Evolutionary conservation across 2,888 invertebrate genomes (phyloP), one percentile per base, ranked within the genome.

Genomic region (Polyommatus iphigenia): DNA sequence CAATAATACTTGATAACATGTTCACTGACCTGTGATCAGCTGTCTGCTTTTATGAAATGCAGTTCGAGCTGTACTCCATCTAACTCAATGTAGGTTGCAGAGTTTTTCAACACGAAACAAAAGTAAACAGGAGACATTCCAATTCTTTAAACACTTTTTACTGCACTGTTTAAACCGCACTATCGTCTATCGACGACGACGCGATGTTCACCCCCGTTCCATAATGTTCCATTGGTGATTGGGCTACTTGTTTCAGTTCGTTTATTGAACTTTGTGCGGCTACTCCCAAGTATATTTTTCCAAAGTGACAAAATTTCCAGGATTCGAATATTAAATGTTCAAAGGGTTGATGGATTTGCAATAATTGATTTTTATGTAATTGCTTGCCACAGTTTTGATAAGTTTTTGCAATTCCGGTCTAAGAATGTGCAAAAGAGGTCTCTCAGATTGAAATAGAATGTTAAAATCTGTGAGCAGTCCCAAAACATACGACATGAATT

Each of bases 401-500:
- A 67, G 67, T 67, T 67, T 67, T 67, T 67, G 24, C 29, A n/a
- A 24, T 67, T 67, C 67, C 29, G 67, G 67, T 29, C 24, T 67
- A 20, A 67, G 29, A 24, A 24, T 67, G 67, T 67, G 67, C n/a
- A 67, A 36, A 36, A 36, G 36, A 36, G 36, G 36, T 36, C 36
- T 36, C 36, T 36, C 36, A 36, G 36, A 36, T 62, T 62, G 62
- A 62, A 62, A 62, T 20, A 62, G n/a, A 62, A 62, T 62, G 8
- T 62, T 62, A 62, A 36, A 36, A 36, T 36, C 36, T 36, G 36
- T 36, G 36, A 36, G 36, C 36, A 36, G 67, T 29, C 29, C 67
- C 67, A 67, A 29, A 67, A 67, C 67, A 29, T 67, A 67, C 29
- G 67, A 67, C 67, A 67, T 67, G 29, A 67, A 67, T 29, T 67